Evolutionary conservation across 2,797 vertebrate species (phyloP).

Genomic region (Helostoma temminkii): DNA sequence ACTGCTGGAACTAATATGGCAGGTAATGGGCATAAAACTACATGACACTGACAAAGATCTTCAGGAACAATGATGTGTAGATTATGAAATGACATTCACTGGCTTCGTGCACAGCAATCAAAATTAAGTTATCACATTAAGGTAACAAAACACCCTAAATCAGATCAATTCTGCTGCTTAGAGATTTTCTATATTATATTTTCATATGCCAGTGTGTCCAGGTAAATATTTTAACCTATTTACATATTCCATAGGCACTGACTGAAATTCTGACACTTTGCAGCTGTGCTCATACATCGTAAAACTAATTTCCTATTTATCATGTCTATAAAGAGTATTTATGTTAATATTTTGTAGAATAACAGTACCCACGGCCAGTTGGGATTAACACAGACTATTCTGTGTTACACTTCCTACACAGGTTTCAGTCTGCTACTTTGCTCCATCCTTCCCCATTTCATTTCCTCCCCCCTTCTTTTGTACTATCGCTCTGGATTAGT

Average conservation of each 20-base stretch:
- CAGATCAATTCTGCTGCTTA: constrained; percentile 2
- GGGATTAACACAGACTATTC: constrained; percentile 69
- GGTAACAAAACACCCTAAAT: constrained; percentile 44
- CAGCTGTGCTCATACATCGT: too few species aligned
- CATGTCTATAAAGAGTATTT: constrained; percentile 26
- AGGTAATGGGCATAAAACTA: not conserved
- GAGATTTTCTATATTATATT: constrained; percentile 21
- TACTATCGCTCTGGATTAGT: constrained; percentile 75
- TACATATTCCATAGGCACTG: not conserved
- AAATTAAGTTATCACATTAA: too few species aligned
- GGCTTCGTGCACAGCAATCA: constrained; percentile 28
- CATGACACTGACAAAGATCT: constrained; percentile 16
- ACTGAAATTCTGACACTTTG: not conserved
- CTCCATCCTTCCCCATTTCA: constrained; percentile 64
- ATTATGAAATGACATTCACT: constrained; percentile 38
- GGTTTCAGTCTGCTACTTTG: constrained; percentile 61
- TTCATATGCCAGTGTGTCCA: constrained; percentile 11
- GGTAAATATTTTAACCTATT: constrained; percentile 3
- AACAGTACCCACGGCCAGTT: constrained; percentile 45
- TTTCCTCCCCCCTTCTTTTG: constrained; percentile 39
- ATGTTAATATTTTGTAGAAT: constrained; percentile 47
- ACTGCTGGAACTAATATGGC: not conserved
- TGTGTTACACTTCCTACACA: constrained; percentile 75
- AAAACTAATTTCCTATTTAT: not conserved
- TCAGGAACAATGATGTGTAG: constrained; percentile 31